These are phyloP conservation scores for Mimachlamys varia DNA, from an alignment of 2,888 invertebrate genomes.

Conservation along the genomic window DNA sequence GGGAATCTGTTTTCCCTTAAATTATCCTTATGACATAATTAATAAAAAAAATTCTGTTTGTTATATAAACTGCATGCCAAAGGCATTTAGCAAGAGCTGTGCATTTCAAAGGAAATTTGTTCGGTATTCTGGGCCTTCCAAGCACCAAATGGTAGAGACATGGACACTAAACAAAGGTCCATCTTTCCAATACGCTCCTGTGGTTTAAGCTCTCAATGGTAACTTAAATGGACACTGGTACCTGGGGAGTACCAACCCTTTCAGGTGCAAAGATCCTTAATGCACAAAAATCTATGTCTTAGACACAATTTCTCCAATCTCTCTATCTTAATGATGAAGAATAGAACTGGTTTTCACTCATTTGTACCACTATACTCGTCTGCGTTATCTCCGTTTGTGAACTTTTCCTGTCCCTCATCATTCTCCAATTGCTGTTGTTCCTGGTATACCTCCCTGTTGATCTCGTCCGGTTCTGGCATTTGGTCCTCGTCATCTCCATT, in stretches of 20 bases:
- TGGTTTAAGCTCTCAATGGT: neutral
- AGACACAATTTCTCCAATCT: neutral
- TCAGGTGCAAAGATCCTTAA: neutral
- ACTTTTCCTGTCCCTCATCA: neutral
- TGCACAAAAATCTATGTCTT: neutral
- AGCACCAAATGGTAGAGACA: neutral
- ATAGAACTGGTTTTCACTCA: neutral
- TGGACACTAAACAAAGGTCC: neutral
- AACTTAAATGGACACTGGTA: neutral
- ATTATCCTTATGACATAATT: neutral
- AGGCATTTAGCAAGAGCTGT: neutral
- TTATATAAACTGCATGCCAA: neutral
- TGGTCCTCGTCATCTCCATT: neutral
- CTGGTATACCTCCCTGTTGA: neutral
- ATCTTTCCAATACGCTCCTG: neutral
- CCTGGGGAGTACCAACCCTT: neutral
- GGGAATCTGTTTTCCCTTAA: neutral
- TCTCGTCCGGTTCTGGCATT: conserved; percentile 1
- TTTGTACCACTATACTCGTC: neutral
- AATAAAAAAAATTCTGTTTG: neutral
- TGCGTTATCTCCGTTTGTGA: neutral
- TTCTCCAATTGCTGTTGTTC: neutral
- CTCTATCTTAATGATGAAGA: neutral
- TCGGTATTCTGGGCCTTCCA: neutral
- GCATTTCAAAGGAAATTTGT: neutral